phyloP scores from a whole-genome alignment of 2,888 invertebrate genomes.

The Sinodicranocentrus sp. region DNA sequence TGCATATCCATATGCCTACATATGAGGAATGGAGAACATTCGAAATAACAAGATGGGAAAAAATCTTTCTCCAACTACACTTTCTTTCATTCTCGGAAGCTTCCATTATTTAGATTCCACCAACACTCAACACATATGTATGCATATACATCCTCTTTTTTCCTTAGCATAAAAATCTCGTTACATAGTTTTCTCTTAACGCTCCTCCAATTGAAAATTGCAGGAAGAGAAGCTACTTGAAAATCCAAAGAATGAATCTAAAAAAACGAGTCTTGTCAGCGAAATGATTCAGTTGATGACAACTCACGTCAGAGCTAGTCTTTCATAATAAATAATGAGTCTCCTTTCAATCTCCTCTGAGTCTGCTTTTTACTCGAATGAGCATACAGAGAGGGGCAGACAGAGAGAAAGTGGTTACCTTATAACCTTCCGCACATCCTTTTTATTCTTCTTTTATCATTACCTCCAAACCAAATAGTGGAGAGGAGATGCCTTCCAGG shows the following conservation, averaged over 20 bases:
- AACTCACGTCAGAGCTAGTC: slow-evolving; percentile 8
- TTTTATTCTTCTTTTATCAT: no score
- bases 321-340: slow-evolving; percentile 41
- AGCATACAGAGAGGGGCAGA: no score
- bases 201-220: not conserved
- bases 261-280: slow-evolving; percentile 25
- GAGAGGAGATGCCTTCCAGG: not conserved
- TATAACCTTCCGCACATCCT: no score
- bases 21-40: no score
- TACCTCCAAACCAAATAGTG: no score
- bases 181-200: not conserved
- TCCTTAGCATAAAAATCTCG: no score
- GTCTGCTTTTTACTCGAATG: slow-evolving; percentile 1
- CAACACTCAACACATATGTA: no score
- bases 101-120: slow-evolving; percentile 8
- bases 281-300: slow-evolving; percentile 19
- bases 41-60: no score
- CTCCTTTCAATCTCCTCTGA: slow-evolving; percentile 39
- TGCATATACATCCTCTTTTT: not conserved
- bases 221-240: no score
- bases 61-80: no score
- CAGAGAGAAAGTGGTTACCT: not conserved
- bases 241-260: slow-evolving; percentile 23
- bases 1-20: no score
- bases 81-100: not conserved